These are phyloP conservation scores for Myotis brandtii DNA, from an alignment of 2,113 vertebrate species.

Conservation along the genomic window DNA sequence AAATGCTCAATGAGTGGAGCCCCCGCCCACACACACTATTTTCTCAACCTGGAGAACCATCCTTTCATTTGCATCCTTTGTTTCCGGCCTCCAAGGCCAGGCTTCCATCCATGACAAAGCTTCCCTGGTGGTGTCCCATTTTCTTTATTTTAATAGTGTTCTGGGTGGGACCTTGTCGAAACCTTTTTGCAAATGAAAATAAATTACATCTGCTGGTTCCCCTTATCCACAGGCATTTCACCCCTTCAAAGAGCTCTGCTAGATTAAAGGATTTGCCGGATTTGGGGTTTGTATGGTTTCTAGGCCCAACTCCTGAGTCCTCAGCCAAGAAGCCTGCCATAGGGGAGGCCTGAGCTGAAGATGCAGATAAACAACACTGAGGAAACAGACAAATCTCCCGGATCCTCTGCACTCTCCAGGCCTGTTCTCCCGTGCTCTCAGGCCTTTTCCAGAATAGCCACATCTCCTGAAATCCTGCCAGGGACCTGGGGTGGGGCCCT, in stretches of 20 bases:
- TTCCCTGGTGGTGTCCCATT: constrained; percentile 38
- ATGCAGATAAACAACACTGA: background rate
- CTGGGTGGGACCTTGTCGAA: constrained; percentile 67
- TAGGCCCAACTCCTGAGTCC: constrained; percentile 6
- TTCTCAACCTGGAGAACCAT: background rate
- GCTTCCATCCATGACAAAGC: constrained; percentile 68
- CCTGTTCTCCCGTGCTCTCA: background rate
- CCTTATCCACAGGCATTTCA: constrained; percentile 60
- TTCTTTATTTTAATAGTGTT: constrained; percentile 67
- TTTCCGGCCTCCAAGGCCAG: background rate
- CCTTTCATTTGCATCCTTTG: constrained; percentile 27
- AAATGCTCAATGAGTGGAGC: background rate
- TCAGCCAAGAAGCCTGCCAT: background rate
- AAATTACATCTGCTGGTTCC: constrained; percentile 58
- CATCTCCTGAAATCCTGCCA: background rate
- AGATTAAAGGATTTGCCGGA: constrained; percentile 65
- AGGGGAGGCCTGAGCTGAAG: constrained; percentile 8
- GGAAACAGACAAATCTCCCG: background rate
- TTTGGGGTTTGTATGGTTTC: constrained; percentile 58
- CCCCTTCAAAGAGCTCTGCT: constrained; percentile 68
- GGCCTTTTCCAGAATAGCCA: background rate
- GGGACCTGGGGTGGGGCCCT: background rate
- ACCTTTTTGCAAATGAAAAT: constrained; percentile 72
- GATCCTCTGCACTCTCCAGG: background rate
- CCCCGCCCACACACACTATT: background rate